phyloP scores from a whole-genome alignment of 2,797 vertebrate species.

The Cichlasoma orientale region DNA sequence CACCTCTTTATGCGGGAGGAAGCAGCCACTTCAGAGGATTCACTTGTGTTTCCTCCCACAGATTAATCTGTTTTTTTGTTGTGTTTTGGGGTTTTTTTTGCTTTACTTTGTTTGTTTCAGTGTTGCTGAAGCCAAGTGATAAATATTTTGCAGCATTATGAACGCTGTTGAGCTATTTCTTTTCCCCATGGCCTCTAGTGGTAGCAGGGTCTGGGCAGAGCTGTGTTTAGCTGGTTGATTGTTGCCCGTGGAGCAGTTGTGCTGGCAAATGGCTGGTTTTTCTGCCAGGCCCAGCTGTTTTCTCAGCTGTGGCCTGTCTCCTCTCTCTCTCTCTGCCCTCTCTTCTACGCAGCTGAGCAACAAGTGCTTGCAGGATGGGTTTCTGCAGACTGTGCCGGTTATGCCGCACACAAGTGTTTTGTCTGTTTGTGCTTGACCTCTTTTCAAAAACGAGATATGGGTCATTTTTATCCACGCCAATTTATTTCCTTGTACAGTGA shows the following conservation, averaged over 20 bases:
- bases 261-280: conserved; percentile 47
- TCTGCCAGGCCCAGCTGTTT: conserved; percentile 61
- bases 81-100: background rate
- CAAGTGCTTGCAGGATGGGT: conserved; percentile 34
- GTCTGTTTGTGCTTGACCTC: background rate
- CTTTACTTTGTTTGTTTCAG: conserved; percentile 37
- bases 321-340: conserved; percentile 14
- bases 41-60: conserved; percentile 50
- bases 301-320: conserved; percentile 50
- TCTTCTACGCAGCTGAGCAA: conserved; percentile 25
- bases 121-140: conserved; percentile 7
- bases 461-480: background rate
- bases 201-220: conserved; percentile 4
- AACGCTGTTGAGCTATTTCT: conserved; percentile 3
- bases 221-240: conserved; percentile 37
- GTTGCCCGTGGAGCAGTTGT: conserved; percentile 45
- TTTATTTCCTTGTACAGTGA: background rate
- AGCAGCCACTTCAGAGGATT: conserved; percentile 60
- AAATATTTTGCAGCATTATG: conserved; percentile 16
- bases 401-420: background rate
- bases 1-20: conserved; percentile 62
- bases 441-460: background rate
- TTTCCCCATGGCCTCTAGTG: conserved; percentile 16
- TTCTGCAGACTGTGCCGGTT: conserved; percentile 1
- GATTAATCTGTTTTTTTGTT: conserved; percentile 6